These are phyloP conservation scores for Darevskia nairensis DNA, from an alignment of 2,797 vertebrate species.

Conservation along the genomic window DNA sequence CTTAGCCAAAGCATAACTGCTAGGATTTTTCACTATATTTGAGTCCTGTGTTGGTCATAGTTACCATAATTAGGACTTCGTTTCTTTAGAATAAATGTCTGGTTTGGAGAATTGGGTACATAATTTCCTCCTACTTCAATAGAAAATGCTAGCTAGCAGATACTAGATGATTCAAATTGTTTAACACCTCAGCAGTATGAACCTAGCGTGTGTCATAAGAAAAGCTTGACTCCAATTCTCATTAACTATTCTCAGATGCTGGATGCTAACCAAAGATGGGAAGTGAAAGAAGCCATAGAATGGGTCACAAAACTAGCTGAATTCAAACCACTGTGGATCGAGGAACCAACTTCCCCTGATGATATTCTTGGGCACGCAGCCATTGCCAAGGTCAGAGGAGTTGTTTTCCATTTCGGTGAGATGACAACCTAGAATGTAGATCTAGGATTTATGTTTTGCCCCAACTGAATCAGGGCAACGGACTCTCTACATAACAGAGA, in stretches of 20 bases:
- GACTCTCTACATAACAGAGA: constrained; percentile 3
- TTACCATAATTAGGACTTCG: neutral
- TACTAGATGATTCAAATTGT: neutral
- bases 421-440: neutral
- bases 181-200: neutral
- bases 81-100: neutral
- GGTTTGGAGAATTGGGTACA: neutral
- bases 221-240: constrained; percentile 32
- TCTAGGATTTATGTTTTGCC: too few species aligned
- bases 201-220: neutral
- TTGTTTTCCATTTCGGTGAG: neutral
- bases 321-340: constrained; percentile 85
- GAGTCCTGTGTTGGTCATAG: neutral
- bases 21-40: neutral
- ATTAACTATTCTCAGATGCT: constrained; percentile 78
- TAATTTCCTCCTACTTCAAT: neutral
- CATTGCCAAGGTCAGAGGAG: constrained; percentile 80
- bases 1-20: neutral
- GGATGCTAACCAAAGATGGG: constrained; percentile 88
- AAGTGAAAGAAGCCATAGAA: constrained; percentile 82
- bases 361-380: constrained; percentile 85
- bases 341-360: constrained; percentile 86
- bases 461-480: too few species aligned
- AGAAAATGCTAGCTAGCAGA: neutral
- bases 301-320: constrained; percentile 82